Evolutionary conservation across 2,113 vertebrate genomes (phyloP).

Genomic region (Chinchilla lanigera): DNA sequence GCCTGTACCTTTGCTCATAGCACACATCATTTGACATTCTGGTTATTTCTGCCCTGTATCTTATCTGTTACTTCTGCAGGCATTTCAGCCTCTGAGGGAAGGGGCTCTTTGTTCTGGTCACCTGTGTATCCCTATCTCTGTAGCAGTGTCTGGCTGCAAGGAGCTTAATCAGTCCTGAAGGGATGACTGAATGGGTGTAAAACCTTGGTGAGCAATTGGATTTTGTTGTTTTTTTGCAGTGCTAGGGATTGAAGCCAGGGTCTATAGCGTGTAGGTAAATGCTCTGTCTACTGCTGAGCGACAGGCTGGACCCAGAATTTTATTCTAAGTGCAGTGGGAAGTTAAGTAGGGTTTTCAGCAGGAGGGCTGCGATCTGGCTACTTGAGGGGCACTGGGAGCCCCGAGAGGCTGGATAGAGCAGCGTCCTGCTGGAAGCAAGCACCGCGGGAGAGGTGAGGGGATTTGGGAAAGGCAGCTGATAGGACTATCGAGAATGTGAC

Average conservation of each 20-base stretch:
- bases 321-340: background rate
- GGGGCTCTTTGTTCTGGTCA: background rate
- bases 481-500: background rate
- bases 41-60: background rate
- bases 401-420: no score
- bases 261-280: background rate
- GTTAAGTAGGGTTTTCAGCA: background rate
- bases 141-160: background rate
- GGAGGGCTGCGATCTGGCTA: background rate
- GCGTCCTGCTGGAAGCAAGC: background rate
- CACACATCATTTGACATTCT: background rate
- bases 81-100: background rate
- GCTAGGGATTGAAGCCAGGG: background rate
- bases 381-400: background rate
- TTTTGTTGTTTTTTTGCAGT: background rate
- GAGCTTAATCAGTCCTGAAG: background rate
- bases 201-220: background rate
- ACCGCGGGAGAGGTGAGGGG: rapidly evolving
- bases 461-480: background rate
- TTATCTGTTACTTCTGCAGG: background rate
- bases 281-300: background rate
- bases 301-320: background rate
- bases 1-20: background rate
- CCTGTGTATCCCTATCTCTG: background rate
- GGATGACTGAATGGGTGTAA: background rate